Base-by-base conservation (phyloP, 2,888 invertebrate species). In the Ophraella communa region DNA sequence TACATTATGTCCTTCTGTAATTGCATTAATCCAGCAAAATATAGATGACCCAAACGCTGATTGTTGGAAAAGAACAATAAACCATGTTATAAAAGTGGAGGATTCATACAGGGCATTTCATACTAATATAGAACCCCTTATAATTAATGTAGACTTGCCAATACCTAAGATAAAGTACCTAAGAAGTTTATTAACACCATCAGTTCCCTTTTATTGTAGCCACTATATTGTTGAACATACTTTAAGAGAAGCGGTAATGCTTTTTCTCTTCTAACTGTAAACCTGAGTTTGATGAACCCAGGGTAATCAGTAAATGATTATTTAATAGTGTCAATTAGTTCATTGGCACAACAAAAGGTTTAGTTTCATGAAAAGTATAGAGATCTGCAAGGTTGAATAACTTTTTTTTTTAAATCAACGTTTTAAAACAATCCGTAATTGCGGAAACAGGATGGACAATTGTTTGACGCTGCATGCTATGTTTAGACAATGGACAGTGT, bases 391-490 rank as follows among this genome's bases (percentile, higher is more conserved):
- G 45, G 47, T 47, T 27, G 47, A 57, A 27, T 47, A 14, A 45
- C 21, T 57, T 11, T 57, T 47, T 18, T n/a, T 33, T n/a, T 33
- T 17, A 42, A 14, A 49, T 23, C 58, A 33, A 30, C 18, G 56
- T 45, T 27, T 42, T 59, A 23, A 59, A 49, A 58, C 49, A 59
- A 59, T 51, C 27, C 49, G 39, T 51, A 8, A 49, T 59, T 21
- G 39, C 59, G 59, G 59, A 59, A 59, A 51, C 59, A 59, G 59
- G 59, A 59, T 51, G 30, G 18, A 59, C 14, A 30, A 57, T 57
- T 57, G 18, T 47, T 57, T 33, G 20, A 39, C 55, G 24, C 51
- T 30, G 21, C 35, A 39, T 39, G 14, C 18, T 21, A 14, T 39
- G 14, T 30, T 39, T 21, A n/a, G 23, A 39, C 11, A 39, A 39